Conservation (phyloP, 2,888 invertebrate species). For the Trypoxylon attenuatum region DNA sequence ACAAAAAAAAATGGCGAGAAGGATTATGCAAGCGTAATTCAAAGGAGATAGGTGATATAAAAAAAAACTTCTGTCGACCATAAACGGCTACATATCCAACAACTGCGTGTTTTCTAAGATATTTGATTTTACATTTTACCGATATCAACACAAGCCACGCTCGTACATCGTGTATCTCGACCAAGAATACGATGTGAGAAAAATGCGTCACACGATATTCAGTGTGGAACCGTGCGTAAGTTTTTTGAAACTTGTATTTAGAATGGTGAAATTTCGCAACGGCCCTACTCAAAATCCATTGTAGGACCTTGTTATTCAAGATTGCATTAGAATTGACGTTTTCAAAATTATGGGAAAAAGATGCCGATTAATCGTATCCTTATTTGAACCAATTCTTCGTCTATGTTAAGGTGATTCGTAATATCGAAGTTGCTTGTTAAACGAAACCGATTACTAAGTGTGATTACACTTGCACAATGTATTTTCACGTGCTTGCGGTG, state of each 20-base stretch:
- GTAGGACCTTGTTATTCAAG: too few species aligned
- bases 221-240: background rate
- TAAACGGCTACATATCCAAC: constrained; percentile 52
- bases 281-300: too few species aligned
- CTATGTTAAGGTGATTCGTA: too few species aligned
- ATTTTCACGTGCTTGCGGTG: too few species aligned
- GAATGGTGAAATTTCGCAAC: background rate
- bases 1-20: constrained; percentile 54
- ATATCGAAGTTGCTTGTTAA: too few species aligned
- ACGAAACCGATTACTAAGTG: too few species aligned
- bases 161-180: constrained; percentile 6
- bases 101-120: constrained; percentile 23
- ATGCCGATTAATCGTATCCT: too few species aligned
- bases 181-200: constrained; percentile 17
- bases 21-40: constrained; percentile 13
- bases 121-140: constrained; percentile 21
- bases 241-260: background rate
- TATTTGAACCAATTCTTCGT: too few species aligned
- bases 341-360: too few species aligned
- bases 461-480: too few species aligned
- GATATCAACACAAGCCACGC: background rate
- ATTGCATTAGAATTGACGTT: too few species aligned
- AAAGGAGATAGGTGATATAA: constrained; percentile 15
- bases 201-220: background rate
- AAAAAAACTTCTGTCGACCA: constrained; percentile 38